A percentile compares a stretch with the other conserved stretches of the same genome.
Conservation (phyloP, 2,113 vertebrate genomes). For the Calidris pugnax region DNA sequence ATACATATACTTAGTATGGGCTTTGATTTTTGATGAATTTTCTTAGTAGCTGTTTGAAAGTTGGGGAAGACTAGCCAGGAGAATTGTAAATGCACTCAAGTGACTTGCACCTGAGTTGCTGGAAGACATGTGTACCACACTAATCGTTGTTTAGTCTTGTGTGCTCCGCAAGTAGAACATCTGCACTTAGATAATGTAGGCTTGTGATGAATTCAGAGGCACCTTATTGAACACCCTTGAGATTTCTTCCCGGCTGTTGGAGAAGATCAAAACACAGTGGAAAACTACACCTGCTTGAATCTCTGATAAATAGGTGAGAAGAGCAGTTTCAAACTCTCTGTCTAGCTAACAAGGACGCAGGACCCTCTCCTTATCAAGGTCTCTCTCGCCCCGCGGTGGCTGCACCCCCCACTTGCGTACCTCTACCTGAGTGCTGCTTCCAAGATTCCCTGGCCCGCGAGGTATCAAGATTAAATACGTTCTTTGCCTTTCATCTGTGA, state of each 20-base stretch:
- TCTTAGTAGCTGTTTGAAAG: neutral
- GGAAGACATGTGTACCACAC: neutral
- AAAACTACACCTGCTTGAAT: neutral
- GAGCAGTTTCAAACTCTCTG: neutral
- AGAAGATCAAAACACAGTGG: neutral
- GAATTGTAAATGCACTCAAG: neutral
- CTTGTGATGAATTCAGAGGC: neutral
- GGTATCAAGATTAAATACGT: neutral
- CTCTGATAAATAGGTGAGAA: neutral
- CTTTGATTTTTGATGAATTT: neutral
- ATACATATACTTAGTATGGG: rapidly evolving
- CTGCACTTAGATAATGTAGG: neutral
- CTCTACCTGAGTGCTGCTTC: neutral
- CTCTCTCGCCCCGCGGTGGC: neutral
- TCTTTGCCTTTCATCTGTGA: neutral
- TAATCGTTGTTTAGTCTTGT: neutral
- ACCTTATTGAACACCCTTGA: neutral
- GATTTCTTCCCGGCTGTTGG: neutral
- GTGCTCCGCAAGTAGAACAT: no score
- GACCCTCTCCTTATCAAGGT: neutral
- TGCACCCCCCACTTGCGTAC: neutral
- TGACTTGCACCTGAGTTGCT: neutral
- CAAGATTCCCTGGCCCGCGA: neutral
- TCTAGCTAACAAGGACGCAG: neutral
- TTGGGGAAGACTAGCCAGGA: neutral